Evolutionary conservation across 2,113 vertebrate genomes (phyloP).

Genomic region (Rhinopomastus cyanomelas): DNA sequence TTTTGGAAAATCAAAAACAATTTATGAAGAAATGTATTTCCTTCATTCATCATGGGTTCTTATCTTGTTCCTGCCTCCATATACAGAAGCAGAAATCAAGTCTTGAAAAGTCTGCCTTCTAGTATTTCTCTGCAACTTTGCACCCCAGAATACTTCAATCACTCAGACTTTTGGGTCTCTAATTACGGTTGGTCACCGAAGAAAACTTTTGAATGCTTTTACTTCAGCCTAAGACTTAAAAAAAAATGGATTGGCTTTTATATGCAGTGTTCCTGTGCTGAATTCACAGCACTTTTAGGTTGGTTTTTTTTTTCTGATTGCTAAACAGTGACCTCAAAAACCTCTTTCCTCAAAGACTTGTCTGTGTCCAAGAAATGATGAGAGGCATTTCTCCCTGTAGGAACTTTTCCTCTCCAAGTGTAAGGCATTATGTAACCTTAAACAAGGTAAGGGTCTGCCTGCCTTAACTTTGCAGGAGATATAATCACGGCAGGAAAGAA

Average conservation of each 20-base stretch:
- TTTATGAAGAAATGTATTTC: background rate
- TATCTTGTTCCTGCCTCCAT: background rate
- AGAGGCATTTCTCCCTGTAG: slow-evolving; percentile 24
- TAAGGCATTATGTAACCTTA: background rate
- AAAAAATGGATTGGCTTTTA: slow-evolving; percentile 14
- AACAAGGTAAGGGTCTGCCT: background rate
- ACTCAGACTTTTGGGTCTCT: slow-evolving; percentile 15
- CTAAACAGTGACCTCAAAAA: slow-evolving; percentile 52
- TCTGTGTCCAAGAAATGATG: slow-evolving; percentile 37
- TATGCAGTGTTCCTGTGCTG: background rate
- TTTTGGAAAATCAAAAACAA: background rate
- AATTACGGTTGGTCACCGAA: slow-evolving; percentile 36
- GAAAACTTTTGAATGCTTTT: slow-evolving; percentile 42
- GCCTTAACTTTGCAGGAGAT: background rate
- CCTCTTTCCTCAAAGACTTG: slow-evolving; percentile 37
- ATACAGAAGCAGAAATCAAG: background rate
- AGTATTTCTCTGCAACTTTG: slow-evolving; percentile 3
- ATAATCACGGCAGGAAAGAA: background rate
- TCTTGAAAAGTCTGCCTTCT: background rate
- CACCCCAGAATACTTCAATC: slow-evolving; percentile 5
- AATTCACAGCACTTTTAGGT: background rate
- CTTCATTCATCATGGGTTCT: background rate
- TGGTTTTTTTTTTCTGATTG: background rate
- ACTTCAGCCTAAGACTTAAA: background rate
- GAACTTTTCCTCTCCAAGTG: background rate